Base-by-base conservation (phyloP, 2,888 invertebrate genomes). In the Lissocephala sabroskyi region DNA sequence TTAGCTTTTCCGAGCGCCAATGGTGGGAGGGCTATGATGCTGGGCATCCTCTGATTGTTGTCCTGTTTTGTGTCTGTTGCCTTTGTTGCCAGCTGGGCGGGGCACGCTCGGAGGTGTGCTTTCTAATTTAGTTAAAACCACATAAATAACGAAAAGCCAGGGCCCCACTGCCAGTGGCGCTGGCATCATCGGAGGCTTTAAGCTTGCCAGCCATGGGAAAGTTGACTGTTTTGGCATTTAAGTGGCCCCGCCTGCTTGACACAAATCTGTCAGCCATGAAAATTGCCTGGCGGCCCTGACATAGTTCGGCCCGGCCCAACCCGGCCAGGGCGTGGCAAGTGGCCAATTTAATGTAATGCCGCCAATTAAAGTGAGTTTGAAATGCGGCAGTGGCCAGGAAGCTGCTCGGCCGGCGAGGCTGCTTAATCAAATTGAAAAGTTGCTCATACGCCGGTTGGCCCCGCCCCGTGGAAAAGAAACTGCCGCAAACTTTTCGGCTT, bases 71-170 rank as follows among this genome's bases (percentile, higher is more conserved):
- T 42, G 18, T 1, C n/a, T 43, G 35, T 43, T 45, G 39, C 46
- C 54, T 53, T 59, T 55, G 49, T 45, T 53, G 58, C 44, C 54
- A 51, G 50, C 57, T 54, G 56, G 64, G 56, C 41, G 54, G 59
- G n/a, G n/a, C n/a, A n/a, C n/a, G n/a, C n/a, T n/a, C n/a, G n/a
- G 41, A 41, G 44, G 48, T 52, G 57, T 53, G 55, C 54, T 46
- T 65, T 70, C 60, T 67, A 70, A 74, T 71, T 71, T 64, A 70
- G 60, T 67, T 70, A 60, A 62, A 62, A 46, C 59, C 58, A 54
- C 59, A 68, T 52, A 60, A 52, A 56, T 61, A 58, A 68, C 58
- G 51, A 13, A 6, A 13, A 18, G 39, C 26, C 39, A 26, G n/a
- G 13, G 39, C 13, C 11, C 19, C n/a, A 19, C 18, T 26, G 19